A percentile compares a stretch with the other conserved stretches of the same genome.
phyloP scores from a whole-genome alignment of 2,888 invertebrate species.

The Hyalella azteca region DNA sequence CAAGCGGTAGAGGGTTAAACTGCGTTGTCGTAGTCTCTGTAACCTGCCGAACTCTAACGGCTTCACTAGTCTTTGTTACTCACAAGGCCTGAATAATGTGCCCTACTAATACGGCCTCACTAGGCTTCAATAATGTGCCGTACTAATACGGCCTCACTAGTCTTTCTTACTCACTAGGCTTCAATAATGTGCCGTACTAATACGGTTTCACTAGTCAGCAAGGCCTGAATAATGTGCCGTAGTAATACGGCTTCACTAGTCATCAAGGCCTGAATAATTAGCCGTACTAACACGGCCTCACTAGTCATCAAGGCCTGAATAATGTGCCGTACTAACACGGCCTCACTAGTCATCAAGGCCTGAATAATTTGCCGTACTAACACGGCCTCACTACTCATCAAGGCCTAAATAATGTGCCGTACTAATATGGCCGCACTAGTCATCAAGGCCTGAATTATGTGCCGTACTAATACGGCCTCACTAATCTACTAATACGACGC shows the following conservation, averaged over 20 bases:
- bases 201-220: too few relatives aligned
- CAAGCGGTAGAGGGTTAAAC: too few relatives aligned
- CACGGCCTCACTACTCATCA: neutral
- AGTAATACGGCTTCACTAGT: neutral
- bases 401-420: neutral
- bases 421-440: neutral
- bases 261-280: neutral
- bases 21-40: neutral
- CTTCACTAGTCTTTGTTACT: neutral
- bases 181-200: too few relatives aligned
- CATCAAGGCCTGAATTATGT: too few relatives aligned
- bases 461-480: neutral
- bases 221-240: too few relatives aligned
- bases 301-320: neutral
- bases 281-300: neutral
- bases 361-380: neutral
- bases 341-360: neutral
- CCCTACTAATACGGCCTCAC: neutral
- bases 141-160: too few relatives aligned
- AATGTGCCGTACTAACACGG: neutral
- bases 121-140: neutral
- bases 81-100: neutral
- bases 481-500: slow-evolving; percentile 44
- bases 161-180: too few relatives aligned
- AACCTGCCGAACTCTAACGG: neutral